Base-by-base conservation (phyloP, 35 echinoderm and acorn worm species). In the Acanthaster planci region DNA sequence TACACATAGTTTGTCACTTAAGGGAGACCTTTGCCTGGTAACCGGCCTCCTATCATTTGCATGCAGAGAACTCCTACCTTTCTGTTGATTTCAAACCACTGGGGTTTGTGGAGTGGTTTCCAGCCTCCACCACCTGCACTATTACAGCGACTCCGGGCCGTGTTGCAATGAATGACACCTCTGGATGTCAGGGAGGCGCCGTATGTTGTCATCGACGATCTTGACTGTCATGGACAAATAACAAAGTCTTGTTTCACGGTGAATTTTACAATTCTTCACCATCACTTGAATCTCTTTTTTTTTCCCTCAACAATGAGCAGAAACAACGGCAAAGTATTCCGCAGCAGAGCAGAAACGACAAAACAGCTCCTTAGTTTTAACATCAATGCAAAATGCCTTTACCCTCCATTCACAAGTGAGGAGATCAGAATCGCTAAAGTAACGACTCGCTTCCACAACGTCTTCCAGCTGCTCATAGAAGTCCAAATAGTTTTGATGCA, bases 401-500 rank as follows among this genome's bases (percentile, higher is more conserved):
- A 98, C 95, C 42, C 88, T 78, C 91, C 91, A 98, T 56, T 93
- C 82, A 82, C 80, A 88, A 1, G 91, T 78, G 26, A 98, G 53
- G 57, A 91, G 78, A 68, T 98, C 95, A 19, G 95, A 89, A 39
- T 91, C 91, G 82, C 95, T 98, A 47, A 93, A 83, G 35, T 86
- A 83, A 12, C 77, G 36, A 64, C 91, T 86, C 7, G 77, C 92
- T 38, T 87, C 85, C 1, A 91, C 92, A 16, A 91, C 88, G 88
- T 93, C 92, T n/a, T 98, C 95, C 7, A 98, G 30, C 9, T 79
- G 31, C 38, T 86, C 72, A 47, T 94, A 98, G 76, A 98, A 98
- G 26, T 98, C 95, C 75, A 98, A 77, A 55, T 98, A 98, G 67
- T 98, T 98, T 67, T 98, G 95, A 81, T 98, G 95, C 50, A 98